Base-by-base conservation (phyloP, 2,797 vertebrate genomes). In the Poeciliopsis presidionis region DNA sequence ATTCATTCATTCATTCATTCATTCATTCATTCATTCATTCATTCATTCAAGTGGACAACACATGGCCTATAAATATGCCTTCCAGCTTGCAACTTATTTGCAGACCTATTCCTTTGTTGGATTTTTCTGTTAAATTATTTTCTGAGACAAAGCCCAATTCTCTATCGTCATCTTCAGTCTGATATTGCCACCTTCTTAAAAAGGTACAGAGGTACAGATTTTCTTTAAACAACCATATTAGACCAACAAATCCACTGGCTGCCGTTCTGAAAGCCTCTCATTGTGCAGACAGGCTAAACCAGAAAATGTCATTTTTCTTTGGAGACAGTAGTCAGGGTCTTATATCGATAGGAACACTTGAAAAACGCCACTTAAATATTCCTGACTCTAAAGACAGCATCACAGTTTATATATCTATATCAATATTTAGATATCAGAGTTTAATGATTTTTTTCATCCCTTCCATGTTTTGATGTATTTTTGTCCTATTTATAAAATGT, bases 231-330 rank as follows among this genome's bases (percentile, higher is more conserved):
- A 51, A 61, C 72, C 55, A 25, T 28, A 41, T 61, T 36, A 61
- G 45, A 71, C 65, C 67, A 75, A 61, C 28, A 55, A 72, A 72
- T 69, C 30, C 63, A 43, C 51, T 80, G 53, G 72, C 46, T 65
- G 69, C 28, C 2, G 9, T 74, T 69, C n/a, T 75, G 22, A 71
- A 55, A 59, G 9, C 53, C 7, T 75, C 28, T 53, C 41, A 12
- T 67, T 36, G 36, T 45, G 57, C 46, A 65, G 46, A 73, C n/a
- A 55, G 39, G 41, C 61, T 79, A 74, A 75, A 30, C 22, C n/a
- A 72, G n/a, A 72, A 80, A 71, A 73, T 71, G 45, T 39, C 18
- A 18, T 72, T 61, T 59, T 13, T 49, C 25, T 47, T 43, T 33
- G 22, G 20, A 39, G 47, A 55, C 51, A 25, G 45, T 74, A 22